Percentiles rank a stretch among this genome's conserved stretches.
These are phyloP conservation scores for Petrosia ficiformis DNA, from an alignment of 37 sponge, comb jelly and placozoan genomes.

Conservation along the genomic window DNA sequence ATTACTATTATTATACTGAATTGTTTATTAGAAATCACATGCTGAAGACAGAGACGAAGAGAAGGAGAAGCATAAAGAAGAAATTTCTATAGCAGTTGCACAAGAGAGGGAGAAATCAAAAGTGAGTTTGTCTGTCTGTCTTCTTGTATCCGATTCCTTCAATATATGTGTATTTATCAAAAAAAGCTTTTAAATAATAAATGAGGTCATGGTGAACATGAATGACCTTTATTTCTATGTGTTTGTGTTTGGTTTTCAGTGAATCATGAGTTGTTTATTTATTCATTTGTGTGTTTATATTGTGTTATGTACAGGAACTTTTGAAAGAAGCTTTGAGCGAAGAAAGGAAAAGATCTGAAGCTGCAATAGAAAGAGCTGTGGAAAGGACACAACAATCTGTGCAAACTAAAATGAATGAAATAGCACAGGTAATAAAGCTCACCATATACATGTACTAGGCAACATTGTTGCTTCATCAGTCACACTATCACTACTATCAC, in stretches of 20 bases:
- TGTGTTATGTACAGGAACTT: conserved; percentile 51
- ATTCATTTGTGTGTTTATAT: background rate
- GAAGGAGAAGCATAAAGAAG: conserved; percentile 27
- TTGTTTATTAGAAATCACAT: conserved; percentile 28
- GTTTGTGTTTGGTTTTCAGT: background rate
- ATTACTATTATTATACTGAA: background rate
- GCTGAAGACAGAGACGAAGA: conserved; percentile 45
- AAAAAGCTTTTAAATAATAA: no score
- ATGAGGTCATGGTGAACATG: no score
- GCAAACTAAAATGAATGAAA: conserved; percentile 60
- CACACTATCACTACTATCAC: conserved; percentile 6
- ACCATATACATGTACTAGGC: background rate
- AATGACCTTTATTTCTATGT: no score
- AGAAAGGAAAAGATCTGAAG: conserved; percentile 56
- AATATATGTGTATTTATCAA: no score
- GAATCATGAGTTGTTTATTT: background rate
- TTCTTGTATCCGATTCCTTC: no score
- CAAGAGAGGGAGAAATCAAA: conserved; percentile 55
- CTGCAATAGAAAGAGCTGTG: conserved; percentile 59
- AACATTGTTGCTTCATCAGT: background rate
- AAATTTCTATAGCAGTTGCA: conserved; percentile 29
- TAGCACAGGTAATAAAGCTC: conserved; percentile 35
- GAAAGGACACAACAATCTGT: conserved; percentile 39
- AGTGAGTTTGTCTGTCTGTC: conserved; percentile 21
- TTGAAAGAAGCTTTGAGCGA: conserved; percentile 53